Evolutionary conservation across 2,888 invertebrate species (phyloP).

Genomic region (Xylota segnis): DNA sequence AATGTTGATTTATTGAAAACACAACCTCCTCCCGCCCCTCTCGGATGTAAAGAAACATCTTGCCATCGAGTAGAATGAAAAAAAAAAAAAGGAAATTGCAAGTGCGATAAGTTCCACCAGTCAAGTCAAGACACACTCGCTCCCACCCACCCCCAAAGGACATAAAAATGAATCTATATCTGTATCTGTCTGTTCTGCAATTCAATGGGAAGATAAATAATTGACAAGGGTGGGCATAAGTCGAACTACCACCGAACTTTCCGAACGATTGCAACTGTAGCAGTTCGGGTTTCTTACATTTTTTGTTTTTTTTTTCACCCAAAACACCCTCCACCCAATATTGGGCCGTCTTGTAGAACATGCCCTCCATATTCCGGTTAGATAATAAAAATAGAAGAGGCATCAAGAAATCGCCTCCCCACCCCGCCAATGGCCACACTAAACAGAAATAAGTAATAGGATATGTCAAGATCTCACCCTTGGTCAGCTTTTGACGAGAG

Average conservation of each 20-base stretch:
- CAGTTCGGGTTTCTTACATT: constrained; percentile 38
- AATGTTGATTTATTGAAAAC: constrained; percentile 75
- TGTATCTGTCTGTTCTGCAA: constrained; percentile 68
- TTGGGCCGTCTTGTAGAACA: constrained; percentile 62
- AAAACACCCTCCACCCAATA: constrained; percentile 1
- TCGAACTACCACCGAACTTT: constrained; percentile 45
- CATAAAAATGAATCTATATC: constrained; percentile 66
- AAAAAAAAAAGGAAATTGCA: constrained; percentile 67
- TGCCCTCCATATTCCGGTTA: constrained; percentile 66
- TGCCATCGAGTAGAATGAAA: too few species aligned
- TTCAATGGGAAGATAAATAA: constrained; percentile 75
- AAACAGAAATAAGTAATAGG: constrained; percentile 73
- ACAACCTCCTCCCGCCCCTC: too few species aligned
- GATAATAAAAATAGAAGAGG: constrained; percentile 67
- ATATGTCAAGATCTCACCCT: constrained; percentile 75
- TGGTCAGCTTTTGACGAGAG: constrained; percentile 60
- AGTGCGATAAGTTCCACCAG: constrained; percentile 73
- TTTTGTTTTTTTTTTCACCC: not conserved
- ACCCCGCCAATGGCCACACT: not conserved
- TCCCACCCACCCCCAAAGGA: constrained; percentile 43
- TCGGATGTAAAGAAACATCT: constrained; percentile 5
- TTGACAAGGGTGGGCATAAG: constrained; percentile 70
- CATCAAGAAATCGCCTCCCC: constrained; percentile 62
- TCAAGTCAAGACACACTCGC: not conserved
- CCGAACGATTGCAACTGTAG: constrained; percentile 58